These are phyloP conservation scores for Cyprinella venusta DNA, from an alignment of 2,797 vertebrate species.

Conservation along the genomic window DNA sequence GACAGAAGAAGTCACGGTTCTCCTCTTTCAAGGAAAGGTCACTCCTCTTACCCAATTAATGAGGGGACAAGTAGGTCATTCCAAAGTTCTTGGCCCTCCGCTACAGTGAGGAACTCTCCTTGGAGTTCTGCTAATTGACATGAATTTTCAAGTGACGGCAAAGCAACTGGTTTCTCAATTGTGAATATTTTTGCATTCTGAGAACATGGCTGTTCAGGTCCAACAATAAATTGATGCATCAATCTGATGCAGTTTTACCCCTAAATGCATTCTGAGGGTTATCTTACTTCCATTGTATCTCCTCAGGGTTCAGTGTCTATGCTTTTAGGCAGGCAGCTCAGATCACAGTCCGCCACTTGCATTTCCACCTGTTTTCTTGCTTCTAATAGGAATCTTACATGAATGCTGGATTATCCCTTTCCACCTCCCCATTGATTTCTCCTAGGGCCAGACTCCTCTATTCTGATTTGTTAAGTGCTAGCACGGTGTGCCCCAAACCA, in stretches of 20 bases:
- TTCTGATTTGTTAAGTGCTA: slow-evolving; percentile 70
- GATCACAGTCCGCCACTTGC: slow-evolving; percentile 39
- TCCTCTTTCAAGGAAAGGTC: slow-evolving; percentile 58
- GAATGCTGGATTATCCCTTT: slow-evolving; percentile 58
- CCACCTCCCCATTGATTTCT: slow-evolving; percentile 69
- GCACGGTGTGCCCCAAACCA: slow-evolving; percentile 32
- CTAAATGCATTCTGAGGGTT: slow-evolving; percentile 32
- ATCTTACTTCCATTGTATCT: slow-evolving; percentile 27
- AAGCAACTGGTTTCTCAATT: slow-evolving; percentile 21
- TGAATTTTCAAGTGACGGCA: slow-evolving; percentile 24
- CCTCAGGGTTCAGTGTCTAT: slow-evolving; percentile 12
- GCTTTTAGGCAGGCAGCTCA: slow-evolving; percentile 39
- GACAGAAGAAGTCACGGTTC: slow-evolving; percentile 59
- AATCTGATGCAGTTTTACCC: slow-evolving; percentile 10
- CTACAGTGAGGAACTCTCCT: slow-evolving; percentile 45
- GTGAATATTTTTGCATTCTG: slow-evolving; percentile 10
- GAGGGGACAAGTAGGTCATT: slow-evolving; percentile 63
- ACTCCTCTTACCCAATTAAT: slow-evolving; percentile 64
- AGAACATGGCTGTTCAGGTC: neutral
- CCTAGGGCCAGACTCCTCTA: slow-evolving; percentile 64
- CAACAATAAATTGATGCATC: neutral
- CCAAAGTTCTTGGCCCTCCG: slow-evolving; percentile 52
- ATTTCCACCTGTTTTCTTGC: slow-evolving; percentile 6
- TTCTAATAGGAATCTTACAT: slow-evolving; percentile 52
- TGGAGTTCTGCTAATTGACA: slow-evolving; percentile 55